These are phyloP conservation scores for Mobula birostris DNA, from an alignment of 2,113 vertebrate genomes.

Conservation along the genomic window DNA sequence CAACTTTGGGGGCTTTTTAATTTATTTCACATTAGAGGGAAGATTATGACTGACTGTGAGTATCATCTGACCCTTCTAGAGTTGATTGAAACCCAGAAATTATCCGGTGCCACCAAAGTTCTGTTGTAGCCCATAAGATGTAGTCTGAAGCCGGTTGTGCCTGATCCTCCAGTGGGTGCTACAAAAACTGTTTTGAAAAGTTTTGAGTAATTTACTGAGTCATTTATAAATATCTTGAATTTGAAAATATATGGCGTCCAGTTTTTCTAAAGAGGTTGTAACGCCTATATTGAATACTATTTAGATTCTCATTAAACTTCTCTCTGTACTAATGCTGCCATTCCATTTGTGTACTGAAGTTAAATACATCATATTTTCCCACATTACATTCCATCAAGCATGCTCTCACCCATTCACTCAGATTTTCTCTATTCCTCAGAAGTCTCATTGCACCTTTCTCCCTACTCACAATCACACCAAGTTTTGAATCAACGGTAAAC, in stretches of 20 bases:
- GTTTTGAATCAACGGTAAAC: no score
- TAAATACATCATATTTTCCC: no score
- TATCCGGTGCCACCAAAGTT: not conserved
- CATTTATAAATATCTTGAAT: no score
- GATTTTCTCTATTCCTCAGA: no score
- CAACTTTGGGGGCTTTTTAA: constrained; percentile 1
- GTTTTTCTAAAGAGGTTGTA: not conserved
- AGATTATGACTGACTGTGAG: not conserved
- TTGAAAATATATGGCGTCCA: not conserved
- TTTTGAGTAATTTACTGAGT: not conserved
- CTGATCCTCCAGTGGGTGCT: not conserved
- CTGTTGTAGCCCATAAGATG: not conserved
- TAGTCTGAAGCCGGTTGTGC: not conserved
- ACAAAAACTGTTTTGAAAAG: not conserved
- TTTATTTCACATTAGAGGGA: not conserved
- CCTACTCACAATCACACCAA: no score
- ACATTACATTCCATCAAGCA: no score
- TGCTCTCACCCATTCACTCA: no score
- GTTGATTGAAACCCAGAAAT: not conserved
- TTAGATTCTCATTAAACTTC: not conserved
- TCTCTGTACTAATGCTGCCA: not conserved
- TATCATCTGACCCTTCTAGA: not conserved
- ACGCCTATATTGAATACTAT: not conserved
- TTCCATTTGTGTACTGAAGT: no score
- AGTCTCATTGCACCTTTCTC: no score